Evolutionary conservation across 2,888 invertebrate species (phyloP).

Genomic region (Bimastos eiseni): DNA sequence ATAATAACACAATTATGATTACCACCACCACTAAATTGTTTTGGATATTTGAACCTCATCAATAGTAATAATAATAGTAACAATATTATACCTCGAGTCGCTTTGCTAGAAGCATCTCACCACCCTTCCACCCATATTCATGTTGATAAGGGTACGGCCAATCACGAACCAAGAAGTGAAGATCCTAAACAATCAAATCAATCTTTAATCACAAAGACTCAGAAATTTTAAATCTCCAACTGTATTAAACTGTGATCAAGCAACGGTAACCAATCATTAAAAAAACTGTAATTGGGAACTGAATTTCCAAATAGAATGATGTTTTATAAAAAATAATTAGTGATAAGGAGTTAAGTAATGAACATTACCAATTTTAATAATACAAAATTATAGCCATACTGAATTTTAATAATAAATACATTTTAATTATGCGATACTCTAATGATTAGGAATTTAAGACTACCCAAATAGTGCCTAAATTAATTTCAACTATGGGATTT

Average conservation of each 20-base stretch:
- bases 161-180: constrained; percentile 68
- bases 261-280: not conserved
- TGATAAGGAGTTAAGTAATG: too few relatives aligned
- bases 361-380: too few relatives aligned
- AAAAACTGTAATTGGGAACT: not conserved
- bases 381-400: too few relatives aligned
- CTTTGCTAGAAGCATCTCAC: constrained; percentile 80
- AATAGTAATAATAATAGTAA: not conserved
- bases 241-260: not conserved
- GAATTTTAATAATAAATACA: too few relatives aligned
- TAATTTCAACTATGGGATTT: too few relatives aligned
- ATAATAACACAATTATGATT: not conserved
- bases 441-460: too few relatives aligned
- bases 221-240: not conserved
- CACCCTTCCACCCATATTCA: constrained; percentile 85
- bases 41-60: too few relatives aligned
- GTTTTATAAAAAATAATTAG: too few relatives aligned
- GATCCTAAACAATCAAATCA: constrained; percentile 45
- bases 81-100: constrained; percentile 72
- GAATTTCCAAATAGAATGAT: too few relatives aligned
- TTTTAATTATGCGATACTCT: too few relatives aligned
- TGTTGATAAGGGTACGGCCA: constrained; percentile 97
- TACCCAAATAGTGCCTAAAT: too few relatives aligned
- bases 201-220: not conserved
- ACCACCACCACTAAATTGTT: not conserved